Evolutionary conservation across 2,797 vertebrate genomes (phyloP).

Genomic region (Enteromius paludinosus): DNA sequence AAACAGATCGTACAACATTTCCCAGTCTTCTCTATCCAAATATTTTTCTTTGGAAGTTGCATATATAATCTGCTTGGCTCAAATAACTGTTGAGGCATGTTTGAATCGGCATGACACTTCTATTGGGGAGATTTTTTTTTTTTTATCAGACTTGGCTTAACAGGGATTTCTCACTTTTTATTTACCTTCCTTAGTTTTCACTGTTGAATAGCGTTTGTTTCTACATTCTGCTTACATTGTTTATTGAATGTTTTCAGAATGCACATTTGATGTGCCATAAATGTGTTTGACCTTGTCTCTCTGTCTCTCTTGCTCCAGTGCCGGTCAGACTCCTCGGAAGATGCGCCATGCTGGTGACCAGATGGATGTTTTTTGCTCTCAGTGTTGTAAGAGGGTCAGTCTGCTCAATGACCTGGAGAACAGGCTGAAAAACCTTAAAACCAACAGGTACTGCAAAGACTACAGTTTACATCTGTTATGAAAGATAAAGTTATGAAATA

Average conservation of each 20-base stretch:
- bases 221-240: neutral
- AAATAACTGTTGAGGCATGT: neutral
- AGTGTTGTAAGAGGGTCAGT: conserved; percentile 97
- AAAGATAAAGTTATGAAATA: neutral
- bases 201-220: neutral
- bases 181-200: neutral
- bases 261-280: neutral
- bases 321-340: conserved; percentile 92
- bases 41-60: neutral
- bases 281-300: conserved; percentile 4
- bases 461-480: neutral
- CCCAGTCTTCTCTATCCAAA: neutral
- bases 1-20: conserved; percentile 1
- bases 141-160: neutral
- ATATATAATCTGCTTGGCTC: neutral
- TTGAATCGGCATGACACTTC: neutral
- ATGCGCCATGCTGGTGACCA: conserved; percentile 83
- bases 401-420: conserved; percentile 94
- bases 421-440: conserved; percentile 93
- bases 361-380: conserved; percentile 94
- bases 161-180: neutral
- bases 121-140: neutral
- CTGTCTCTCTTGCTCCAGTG: conserved; percentile 73
- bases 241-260: neutral
- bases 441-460: conserved; percentile 85